Evolutionary conservation across 2,113 vertebrate species (phyloP).

Genomic region (Erythrocercus mccallii): DNA sequence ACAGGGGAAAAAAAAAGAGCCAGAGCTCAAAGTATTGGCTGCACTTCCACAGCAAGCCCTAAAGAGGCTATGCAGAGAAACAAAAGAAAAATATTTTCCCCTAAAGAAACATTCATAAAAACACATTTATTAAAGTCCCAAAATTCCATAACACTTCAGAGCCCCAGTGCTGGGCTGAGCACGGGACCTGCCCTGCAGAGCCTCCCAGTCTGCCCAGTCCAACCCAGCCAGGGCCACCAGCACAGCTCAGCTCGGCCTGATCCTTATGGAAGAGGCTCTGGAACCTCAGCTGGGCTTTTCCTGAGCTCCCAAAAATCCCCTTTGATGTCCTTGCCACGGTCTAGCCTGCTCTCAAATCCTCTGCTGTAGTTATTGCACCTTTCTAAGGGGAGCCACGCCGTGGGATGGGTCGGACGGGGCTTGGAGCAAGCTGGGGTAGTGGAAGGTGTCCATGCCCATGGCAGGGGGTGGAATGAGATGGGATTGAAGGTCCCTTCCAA

Average conservation of each 20-base stretch:
- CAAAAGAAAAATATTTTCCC: constrained; percentile 49
- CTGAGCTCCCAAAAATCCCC: neutral
- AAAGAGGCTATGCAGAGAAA: constrained; percentile 30
- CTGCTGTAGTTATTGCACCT: neutral
- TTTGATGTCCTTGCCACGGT: neutral
- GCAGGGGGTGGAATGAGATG: neutral
- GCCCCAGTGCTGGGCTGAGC: neutral
- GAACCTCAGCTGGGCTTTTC: neutral
- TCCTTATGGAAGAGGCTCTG: fast-evolving
- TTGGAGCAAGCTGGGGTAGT: neutral
- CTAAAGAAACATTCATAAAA: constrained; percentile 40
- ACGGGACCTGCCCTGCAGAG: neutral
- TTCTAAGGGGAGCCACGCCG: fast-evolving
- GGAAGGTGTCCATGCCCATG: neutral
- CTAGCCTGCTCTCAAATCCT: neutral
- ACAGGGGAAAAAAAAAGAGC: neutral
- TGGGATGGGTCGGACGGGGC: fast-evolving
- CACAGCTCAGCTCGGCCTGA: neutral
- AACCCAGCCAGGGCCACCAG: neutral
- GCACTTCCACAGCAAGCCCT: constrained; percentile 18
- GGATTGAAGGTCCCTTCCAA: neutral
- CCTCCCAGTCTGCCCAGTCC: neutral
- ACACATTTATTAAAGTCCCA: constrained; percentile 29
- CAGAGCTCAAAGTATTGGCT: constrained; percentile 12
- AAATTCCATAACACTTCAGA: neutral